A percentile compares a stretch with the other conserved stretches of the same genome.
Evolutionary conservation across 1,140 invertebrate species (phyloP).

Genomic region (Paracyclopina nana): DNA sequence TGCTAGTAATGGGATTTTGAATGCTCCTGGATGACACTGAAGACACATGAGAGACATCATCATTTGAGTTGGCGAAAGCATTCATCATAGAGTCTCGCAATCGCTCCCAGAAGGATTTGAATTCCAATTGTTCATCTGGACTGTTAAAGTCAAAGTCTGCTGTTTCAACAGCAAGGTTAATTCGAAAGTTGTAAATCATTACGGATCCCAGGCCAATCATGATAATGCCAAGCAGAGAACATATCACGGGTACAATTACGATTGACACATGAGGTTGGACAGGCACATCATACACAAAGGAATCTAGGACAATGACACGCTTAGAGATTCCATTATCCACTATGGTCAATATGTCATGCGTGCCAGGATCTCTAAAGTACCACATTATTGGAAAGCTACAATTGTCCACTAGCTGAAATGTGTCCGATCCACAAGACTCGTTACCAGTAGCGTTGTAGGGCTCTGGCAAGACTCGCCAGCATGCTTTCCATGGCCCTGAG

Average conservation of each 20-base stretch:
- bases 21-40: not conserved
- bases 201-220: too few species aligned
- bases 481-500: not conserved
- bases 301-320: too few species aligned
- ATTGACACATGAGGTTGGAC: too few species aligned
- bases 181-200: too few species aligned
- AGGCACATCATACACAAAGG: too few species aligned
- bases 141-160: not conserved
- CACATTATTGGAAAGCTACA: too few species aligned
- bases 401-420: too few species aligned
- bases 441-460: not conserved
- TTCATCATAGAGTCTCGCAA: not conserved
- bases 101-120: not conserved
- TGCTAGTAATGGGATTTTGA: not conserved
- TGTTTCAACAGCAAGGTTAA: slow-evolving; percentile 1
- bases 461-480: not conserved
- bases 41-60: slow-evolving; percentile 3
- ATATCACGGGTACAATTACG: too few species aligned
- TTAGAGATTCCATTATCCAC: slow-evolving; percentile 5
- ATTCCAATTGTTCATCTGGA: not conserved
- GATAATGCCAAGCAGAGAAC: too few species aligned
- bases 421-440: too few species aligned
- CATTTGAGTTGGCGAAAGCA: not conserved
- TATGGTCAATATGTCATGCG: not conserved
- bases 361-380: not conserved